Percentiles rank a stretch among this genome's conserved stretches.
Evolutionary conservation across 2,888 invertebrate genomes (phyloP).

Genomic region (Sthenelais limicola): DNA sequence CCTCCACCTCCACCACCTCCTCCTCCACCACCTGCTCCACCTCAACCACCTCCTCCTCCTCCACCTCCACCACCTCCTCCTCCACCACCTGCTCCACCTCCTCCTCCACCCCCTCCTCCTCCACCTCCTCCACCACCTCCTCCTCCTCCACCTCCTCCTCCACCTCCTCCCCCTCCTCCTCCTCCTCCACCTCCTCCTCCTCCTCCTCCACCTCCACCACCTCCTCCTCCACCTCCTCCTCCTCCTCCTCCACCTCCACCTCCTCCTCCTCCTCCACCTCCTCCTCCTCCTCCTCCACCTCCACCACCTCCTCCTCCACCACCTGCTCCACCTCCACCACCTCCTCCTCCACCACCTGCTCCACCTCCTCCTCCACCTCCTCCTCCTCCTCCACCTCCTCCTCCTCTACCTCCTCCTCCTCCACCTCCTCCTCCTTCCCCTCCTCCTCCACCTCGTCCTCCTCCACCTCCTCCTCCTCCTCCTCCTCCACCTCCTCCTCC

Average conservation of each 20-base stretch:
- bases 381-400: background rate
- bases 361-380: conserved; percentile 9
- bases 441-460: background rate
- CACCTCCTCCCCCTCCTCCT: conserved; percentile 17
- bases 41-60: too few species aligned
- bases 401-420: conserved; percentile 1
- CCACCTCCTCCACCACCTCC: background rate
- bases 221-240: conserved; percentile 23
- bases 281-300: conserved; percentile 12
- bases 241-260: conserved; percentile 19
- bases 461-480: background rate
- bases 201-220: conserved; percentile 29
- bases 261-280: conserved; percentile 13
- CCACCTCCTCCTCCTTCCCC: background rate
- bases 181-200: conserved; percentile 6
- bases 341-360: conserved; percentile 12
- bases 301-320: conserved; percentile 18
- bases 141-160: conserved; percentile 14
- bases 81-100: conserved; percentile 6
- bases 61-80: conserved; percentile 41
- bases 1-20: conserved; percentile 40
- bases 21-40: conserved; percentile 44
- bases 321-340: conserved; percentile 22
- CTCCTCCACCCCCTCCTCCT: too few species aligned
- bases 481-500: conserved; percentile 46